A percentile compares a stretch with the other conserved stretches of the same genome.
These are phyloP conservation scores for Hormiphora californensis DNA, from an alignment of 37 sponge, comb jelly and placozoan genomes.

Conservation along the genomic window DNA sequence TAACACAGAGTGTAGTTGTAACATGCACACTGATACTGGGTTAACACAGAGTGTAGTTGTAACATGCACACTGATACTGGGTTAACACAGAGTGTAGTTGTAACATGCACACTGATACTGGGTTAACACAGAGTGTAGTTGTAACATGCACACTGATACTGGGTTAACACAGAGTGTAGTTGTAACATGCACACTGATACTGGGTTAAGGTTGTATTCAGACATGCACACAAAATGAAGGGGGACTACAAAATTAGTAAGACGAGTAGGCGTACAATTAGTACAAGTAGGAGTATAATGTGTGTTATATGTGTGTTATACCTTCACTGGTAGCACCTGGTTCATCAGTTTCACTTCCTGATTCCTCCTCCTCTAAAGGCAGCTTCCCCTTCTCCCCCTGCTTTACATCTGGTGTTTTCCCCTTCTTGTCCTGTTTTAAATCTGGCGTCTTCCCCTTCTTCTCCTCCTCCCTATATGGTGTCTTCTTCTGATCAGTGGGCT, in stretches of 20 bases:
- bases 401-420: background rate
- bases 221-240: no score
- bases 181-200: background rate
- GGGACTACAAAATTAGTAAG: no score
- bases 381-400: no score
- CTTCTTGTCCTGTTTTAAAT: no score
- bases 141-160: background rate
- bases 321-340: slow-evolving; percentile 25
- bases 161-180: background rate
- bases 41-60: background rate
- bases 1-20: background rate
- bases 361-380: background rate
- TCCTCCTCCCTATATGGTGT: background rate
- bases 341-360: slow-evolving; percentile 50
- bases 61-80: background rate
- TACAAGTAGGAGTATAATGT: no score
- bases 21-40: background rate
- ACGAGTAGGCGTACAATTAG: no score
- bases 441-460: background rate
- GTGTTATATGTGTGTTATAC: background rate
- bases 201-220: no score
- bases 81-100: no score
- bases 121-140: background rate
- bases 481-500: background rate
- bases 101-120: no score